Evolutionary conservation across 2,797 vertebrate genomes (phyloP).

Genomic region (Lepus oiostolus): DNA sequence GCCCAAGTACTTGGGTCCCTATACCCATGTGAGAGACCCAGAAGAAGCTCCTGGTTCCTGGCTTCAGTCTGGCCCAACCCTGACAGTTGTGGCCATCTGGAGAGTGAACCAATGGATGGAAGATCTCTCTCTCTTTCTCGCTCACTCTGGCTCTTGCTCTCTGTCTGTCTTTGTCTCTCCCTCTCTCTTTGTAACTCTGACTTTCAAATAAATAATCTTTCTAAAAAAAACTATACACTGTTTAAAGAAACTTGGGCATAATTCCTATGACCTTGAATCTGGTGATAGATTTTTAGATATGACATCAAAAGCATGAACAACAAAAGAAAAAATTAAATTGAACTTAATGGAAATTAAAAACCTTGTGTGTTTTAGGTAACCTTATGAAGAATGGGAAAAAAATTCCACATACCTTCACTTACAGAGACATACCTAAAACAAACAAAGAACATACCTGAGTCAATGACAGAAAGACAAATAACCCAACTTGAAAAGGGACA

Average conservation of each 20-base stretch:
- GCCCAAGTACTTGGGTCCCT: too few species aligned
- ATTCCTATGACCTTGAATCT: constrained; percentile 1
- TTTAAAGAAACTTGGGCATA: neutral
- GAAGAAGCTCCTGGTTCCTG: too few species aligned
- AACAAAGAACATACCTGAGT: neutral
- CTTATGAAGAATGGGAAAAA: neutral
- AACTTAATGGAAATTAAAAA: constrained; percentile 31
- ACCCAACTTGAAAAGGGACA: neutral
- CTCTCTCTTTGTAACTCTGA: too few species aligned
- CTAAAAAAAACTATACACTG: neutral
- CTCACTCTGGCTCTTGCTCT: too few species aligned
- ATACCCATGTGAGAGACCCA: too few species aligned
- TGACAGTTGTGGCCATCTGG: too few species aligned
- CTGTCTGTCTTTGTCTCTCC: too few species aligned
- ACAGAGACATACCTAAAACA: neutral
- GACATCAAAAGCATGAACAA: neutral
- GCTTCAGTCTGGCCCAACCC: too few species aligned
- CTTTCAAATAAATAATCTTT: too few species aligned
- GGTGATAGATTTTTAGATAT: neutral
- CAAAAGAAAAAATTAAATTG: neutral
- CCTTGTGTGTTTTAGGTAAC: neutral
- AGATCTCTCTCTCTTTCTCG: too few species aligned
- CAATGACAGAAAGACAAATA: neutral
- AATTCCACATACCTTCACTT: neutral
- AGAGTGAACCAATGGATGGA: too few species aligned